phyloP scores from a whole-genome alignment of 2,888 invertebrate genomes.

The Nomada ruficornis region DNA sequence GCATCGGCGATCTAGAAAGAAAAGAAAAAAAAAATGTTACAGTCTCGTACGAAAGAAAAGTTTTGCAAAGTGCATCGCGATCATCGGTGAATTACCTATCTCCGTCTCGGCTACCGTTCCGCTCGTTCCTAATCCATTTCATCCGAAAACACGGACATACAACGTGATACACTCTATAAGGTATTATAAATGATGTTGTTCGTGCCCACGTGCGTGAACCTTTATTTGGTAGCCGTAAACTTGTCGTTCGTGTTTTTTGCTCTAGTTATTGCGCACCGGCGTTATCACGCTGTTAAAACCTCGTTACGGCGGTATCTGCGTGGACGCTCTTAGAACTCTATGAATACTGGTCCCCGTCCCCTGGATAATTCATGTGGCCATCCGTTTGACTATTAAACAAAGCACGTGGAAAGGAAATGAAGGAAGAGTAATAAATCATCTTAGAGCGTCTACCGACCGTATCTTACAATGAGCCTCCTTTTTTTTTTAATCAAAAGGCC shows the following conservation, averaged over 20 bases:
- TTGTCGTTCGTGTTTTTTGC: slow-evolving; percentile 75
- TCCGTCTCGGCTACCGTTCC: slow-evolving; percentile 34
- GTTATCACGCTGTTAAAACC: slow-evolving; percentile 72
- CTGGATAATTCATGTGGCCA: slow-evolving; percentile 29
- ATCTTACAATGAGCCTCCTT: slow-evolving; percentile 57
- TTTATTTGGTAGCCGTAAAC: slow-evolving; percentile 77
- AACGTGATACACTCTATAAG: slow-evolving; percentile 65
- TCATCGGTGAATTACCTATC: too few relatives aligned
- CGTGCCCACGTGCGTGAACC: slow-evolving; percentile 75
- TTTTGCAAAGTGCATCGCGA: too few relatives aligned
- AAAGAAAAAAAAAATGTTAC: too few relatives aligned
- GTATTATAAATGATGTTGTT: slow-evolving; percentile 75
- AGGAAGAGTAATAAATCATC: slow-evolving; percentile 35
- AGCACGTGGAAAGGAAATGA: background rate
- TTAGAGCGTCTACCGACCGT: slow-evolving; percentile 71
- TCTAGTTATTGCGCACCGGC: slow-evolving; percentile 73
- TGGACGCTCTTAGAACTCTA: slow-evolving; percentile 72
- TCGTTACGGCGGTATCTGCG: slow-evolving; percentile 68
- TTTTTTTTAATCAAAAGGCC: slow-evolving; percentile 56
- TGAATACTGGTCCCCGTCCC: slow-evolving; percentile 3
- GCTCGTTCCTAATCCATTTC: slow-evolving; percentile 56
- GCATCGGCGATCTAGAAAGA: too few relatives aligned
- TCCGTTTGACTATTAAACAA: slow-evolving; percentile 1
- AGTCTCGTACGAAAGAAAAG: too few relatives aligned
- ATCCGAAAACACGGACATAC: slow-evolving; percentile 64